Evolutionary conservation across 2,888 invertebrate species (phyloP).

Genomic region (Diaperis boleti): DNA sequence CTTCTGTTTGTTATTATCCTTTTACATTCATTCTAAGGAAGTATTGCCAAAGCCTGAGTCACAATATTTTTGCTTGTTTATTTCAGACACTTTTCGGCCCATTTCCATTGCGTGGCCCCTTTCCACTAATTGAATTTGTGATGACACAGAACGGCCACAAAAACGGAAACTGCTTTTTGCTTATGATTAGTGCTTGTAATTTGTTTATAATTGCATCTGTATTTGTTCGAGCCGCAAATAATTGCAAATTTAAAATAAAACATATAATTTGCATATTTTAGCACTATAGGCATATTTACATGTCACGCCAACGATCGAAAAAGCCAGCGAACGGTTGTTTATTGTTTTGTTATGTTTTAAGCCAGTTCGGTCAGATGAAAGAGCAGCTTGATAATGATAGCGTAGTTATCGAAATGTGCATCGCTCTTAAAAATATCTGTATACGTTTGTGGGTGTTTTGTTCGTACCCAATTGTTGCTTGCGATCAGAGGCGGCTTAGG

Average conservation of each 20-base stretch:
- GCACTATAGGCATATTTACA: slow-evolving; percentile 18
- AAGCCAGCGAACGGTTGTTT: slow-evolving; percentile 20
- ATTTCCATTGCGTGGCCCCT: no score
- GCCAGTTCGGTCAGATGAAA: slow-evolving; percentile 30
- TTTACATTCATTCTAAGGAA: no score
- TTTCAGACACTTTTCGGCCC: no score
- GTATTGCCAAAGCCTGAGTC: no score
- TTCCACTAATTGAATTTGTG: no score
- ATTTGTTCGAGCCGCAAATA: slow-evolving; percentile 15
- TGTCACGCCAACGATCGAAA: slow-evolving; percentile 16
- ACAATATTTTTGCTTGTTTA: no score
- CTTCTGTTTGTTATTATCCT: no score
- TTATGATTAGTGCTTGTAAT: slow-evolving; percentile 4
- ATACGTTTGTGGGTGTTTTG: slow-evolving; percentile 22
- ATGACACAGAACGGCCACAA: no score
- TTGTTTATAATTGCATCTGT: slow-evolving; percentile 12
- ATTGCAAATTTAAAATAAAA: slow-evolving; percentile 11
- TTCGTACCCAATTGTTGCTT: slow-evolving; percentile 17
- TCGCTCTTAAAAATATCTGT: slow-evolving; percentile 23
- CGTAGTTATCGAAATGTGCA: slow-evolving; percentile 31
- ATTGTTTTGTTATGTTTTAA: slow-evolving; percentile 19
- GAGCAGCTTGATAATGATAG: slow-evolving; percentile 30
- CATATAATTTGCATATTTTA: slow-evolving; percentile 22
- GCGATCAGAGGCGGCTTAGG: neutral
- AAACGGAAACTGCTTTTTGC: no score